phyloP scores from a whole-genome alignment of 2,113 vertebrate species.

The Puntigrus tetrazona region DNA sequence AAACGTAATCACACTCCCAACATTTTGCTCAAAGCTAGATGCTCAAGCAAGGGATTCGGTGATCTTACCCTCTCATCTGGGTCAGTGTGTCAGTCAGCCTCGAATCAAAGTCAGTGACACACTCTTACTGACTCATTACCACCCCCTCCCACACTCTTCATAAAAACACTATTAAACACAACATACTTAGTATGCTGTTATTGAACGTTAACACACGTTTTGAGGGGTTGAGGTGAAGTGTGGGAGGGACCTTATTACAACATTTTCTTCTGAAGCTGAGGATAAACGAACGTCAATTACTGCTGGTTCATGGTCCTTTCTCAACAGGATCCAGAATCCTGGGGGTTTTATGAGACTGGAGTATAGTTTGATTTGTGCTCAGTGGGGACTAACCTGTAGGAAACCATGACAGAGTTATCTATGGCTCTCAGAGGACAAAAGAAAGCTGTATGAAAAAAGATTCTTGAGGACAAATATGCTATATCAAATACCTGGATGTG shows the following conservation, averaged over 20 bases:
- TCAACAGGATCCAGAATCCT: conserved; percentile 19
- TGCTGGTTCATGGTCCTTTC: not conserved
- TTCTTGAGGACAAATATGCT: not conserved
- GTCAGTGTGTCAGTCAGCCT: conserved; percentile 48
- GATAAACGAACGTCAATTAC: conserved; percentile 30
- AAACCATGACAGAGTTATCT: not conserved
- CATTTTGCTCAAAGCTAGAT: conserved; percentile 2
- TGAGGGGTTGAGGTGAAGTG: not conserved
- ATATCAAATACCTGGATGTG: not conserved
- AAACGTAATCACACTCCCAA: conserved; percentile 28
- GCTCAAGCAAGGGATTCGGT: not conserved
- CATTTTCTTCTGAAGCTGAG: not conserved
- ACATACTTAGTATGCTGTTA: not conserved
- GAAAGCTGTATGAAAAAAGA: not conserved
- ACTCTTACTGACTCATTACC: conserved; percentile 45
- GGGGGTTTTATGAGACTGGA: conserved; percentile 1
- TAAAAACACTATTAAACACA: not conserved
- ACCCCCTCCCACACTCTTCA: not conserved
- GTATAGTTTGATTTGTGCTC: conserved; percentile 16
- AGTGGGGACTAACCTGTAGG: not conserved
- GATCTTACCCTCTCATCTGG: conserved; percentile 38
- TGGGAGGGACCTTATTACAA: not conserved
- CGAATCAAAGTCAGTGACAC: conserved; percentile 46
- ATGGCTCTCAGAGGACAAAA: not conserved
- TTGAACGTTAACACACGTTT: not conserved